Conservation (phyloP, 2,113 vertebrate genomes). For the Eublepharis macularius region DNA sequence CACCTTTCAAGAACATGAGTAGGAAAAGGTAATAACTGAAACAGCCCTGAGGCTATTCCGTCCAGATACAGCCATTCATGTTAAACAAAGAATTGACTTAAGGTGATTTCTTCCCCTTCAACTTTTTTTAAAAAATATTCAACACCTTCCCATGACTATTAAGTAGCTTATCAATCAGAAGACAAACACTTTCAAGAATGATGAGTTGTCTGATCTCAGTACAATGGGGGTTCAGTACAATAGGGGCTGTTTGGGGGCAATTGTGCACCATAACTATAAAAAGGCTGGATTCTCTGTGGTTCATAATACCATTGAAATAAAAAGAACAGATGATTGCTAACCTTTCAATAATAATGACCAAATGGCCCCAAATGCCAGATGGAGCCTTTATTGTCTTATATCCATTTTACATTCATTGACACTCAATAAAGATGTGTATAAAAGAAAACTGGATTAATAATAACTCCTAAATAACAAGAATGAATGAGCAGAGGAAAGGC, state of each 20-base stretch:
- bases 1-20: not conserved
- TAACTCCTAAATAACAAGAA: conserved; percentile 27
- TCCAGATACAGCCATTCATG: not conserved
- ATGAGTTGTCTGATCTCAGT: not conserved
- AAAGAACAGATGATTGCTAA: conserved; percentile 12
- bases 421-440: conserved; percentile 15
- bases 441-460: conserved; percentile 32
- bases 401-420: conserved; percentile 35
- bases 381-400: conserved; percentile 20
- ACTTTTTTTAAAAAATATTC: not conserved
- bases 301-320: conserved; percentile 18
- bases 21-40: not conserved
- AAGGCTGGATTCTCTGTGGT: conserved; percentile 21
- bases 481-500: not conserved
- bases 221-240: not conserved
- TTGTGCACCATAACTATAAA: not conserved
- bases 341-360: conserved; percentile 24
- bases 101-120: not conserved
- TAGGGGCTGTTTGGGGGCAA: not conserved
- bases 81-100: not conserved
- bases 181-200: not conserved
- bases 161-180: not conserved
- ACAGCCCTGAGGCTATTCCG: not conserved
- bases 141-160: not conserved
- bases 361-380: conserved; percentile 7